phyloP scores from a whole-genome alignment of 2,888 invertebrate species.

The Pemphredon lugubris region DNA sequence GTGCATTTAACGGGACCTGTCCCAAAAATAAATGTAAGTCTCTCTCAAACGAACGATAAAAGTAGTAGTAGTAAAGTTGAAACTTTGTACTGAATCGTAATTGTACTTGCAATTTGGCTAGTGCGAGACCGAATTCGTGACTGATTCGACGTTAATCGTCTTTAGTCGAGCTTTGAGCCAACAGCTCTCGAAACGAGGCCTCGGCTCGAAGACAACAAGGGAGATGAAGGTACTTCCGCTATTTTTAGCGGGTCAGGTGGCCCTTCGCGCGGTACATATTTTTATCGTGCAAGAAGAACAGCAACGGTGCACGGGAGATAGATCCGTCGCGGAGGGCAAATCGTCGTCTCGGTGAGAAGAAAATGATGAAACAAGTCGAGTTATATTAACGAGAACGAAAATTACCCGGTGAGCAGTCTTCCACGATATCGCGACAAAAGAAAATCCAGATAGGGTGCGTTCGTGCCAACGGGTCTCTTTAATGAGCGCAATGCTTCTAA shows the following conservation, averaged over 20 bases:
- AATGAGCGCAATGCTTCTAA: neutral
- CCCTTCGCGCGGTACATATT: conserved; percentile 47
- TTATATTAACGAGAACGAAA: neutral
- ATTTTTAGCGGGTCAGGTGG: conserved; percentile 73
- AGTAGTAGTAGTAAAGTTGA: too few species aligned
- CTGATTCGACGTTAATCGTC: conserved; percentile 7
- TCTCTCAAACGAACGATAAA: too few species aligned
- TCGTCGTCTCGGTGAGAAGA: neutral
- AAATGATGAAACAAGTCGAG: conserved; percentile 4
- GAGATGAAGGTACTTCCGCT: conserved; percentile 32
- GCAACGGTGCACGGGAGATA: conserved; percentile 1
- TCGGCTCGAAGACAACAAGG: conserved; percentile 7
- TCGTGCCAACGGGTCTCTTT: too few species aligned
- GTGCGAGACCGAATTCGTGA: neutral
- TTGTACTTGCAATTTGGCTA: neutral
- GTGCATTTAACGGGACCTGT: too few species aligned
- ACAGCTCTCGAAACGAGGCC: conserved; percentile 15
- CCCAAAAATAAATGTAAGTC: too few species aligned
- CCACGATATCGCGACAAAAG: too few species aligned
- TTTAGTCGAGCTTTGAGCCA: conserved; percentile 9
- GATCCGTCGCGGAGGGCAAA: too few species aligned
- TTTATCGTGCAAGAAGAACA: conserved; percentile 33
- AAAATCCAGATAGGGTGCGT: too few species aligned
- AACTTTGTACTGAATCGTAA: neutral
- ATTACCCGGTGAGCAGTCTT: too few species aligned